Evolutionary conservation across 2,797 vertebrate genomes (phyloP).

Genomic region (Esox masquinongy): DNA sequence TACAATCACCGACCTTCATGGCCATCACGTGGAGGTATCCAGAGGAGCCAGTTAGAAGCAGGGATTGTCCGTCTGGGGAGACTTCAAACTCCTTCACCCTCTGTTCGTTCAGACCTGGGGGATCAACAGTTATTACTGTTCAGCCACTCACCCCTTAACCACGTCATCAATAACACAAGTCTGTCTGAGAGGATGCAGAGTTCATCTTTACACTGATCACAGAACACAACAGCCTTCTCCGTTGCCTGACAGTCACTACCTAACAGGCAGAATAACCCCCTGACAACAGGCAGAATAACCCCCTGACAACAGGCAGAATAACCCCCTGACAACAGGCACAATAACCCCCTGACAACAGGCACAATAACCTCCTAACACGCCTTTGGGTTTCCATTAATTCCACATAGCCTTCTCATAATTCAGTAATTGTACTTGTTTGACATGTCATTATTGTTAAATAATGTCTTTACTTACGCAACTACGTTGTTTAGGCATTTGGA

Average conservation of each 20-base stretch:
- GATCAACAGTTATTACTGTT: not conserved
- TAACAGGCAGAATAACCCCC: too few relatives aligned
- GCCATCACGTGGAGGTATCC: constrained; percentile 89
- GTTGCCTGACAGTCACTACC: too few relatives aligned
- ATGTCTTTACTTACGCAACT: too few relatives aligned
- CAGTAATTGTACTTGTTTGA: too few relatives aligned
- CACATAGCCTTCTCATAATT: not conserved
- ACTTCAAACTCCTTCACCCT: constrained; percentile 85
- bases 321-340: too few relatives aligned
- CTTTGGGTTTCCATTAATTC: not conserved
- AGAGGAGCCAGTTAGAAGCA: constrained; percentile 83
- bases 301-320: too few relatives aligned
- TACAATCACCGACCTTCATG: constrained; percentile 79
- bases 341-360: too few relatives aligned
- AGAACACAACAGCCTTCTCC: not conserved
- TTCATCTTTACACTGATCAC: not conserved
- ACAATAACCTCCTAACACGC: too few relatives aligned
- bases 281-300: too few relatives aligned
- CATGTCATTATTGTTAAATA: too few relatives aligned
- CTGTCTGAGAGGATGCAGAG: not conserved
- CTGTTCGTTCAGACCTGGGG: constrained; percentile 83
- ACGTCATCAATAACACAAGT: not conserved
- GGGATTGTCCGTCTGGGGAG: constrained; percentile 85
- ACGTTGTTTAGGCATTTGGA: too few relatives aligned
- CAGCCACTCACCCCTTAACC: not conserved